Conservation (phyloP, 2,113 vertebrate genomes). For the Sterna hirundo region DNA sequence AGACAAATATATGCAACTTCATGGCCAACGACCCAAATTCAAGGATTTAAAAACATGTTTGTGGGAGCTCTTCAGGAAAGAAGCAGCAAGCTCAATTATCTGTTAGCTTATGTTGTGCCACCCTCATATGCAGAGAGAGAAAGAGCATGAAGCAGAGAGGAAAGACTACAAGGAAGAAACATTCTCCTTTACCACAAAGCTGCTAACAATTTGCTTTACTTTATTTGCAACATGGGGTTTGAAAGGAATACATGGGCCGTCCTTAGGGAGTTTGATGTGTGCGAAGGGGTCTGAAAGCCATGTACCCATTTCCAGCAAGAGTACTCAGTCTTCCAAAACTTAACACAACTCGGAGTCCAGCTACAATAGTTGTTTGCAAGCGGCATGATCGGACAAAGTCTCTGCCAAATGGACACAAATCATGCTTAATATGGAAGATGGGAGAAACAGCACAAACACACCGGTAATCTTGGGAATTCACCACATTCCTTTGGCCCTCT, state of each 20-base stretch:
- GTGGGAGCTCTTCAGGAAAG: neutral
- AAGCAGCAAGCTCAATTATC: neutral
- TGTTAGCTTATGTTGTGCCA: neutral
- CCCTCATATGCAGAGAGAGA: neutral
- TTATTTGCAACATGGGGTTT: neutral
- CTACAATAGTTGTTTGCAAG: neutral
- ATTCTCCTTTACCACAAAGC: neutral
- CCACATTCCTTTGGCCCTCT: neutral
- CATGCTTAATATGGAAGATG: neutral
- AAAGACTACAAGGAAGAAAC: neutral
- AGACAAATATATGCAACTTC: conserved; percentile 1
- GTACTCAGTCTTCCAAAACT: neutral
- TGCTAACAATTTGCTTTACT: conserved; percentile 11
- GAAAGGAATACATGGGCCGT: neutral
- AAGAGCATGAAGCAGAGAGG: neutral
- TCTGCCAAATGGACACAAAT: neutral
- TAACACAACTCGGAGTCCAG: neutral
- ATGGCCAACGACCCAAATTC: neutral
- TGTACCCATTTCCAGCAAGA: neutral
- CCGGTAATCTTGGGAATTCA: neutral
- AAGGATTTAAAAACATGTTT: conserved; percentile 34
- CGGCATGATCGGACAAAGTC: neutral
- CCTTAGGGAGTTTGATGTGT: neutral
- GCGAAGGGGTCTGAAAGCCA: neutral
- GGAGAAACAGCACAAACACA: neutral